phyloP scores from a whole-genome alignment of 2,113 vertebrate species.

The Garra rufa region DNA sequence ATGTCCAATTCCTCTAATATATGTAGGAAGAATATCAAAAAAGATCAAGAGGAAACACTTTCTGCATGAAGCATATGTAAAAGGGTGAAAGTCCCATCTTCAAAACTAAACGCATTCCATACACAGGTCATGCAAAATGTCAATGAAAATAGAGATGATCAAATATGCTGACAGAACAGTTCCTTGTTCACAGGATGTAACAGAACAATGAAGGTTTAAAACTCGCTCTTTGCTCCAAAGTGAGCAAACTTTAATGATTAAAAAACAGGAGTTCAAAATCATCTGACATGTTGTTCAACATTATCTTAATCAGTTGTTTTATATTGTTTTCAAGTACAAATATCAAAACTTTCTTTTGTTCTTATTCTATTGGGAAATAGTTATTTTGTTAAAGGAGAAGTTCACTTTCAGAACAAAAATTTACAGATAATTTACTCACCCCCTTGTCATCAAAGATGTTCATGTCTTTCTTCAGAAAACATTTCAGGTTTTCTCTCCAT shows the following conservation, averaged over 20 bases:
- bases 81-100: neutral
- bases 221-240: neutral
- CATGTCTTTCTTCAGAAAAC: neutral
- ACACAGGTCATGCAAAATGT: neutral
- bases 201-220: constrained; percentile 26
- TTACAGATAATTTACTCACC: no score
- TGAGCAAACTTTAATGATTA: constrained; percentile 5
- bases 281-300: neutral
- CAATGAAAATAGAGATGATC: neutral
- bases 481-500: no score
- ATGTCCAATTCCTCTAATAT: neutral
- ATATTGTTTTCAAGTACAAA: neutral
- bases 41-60: neutral
- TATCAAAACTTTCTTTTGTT: neutral
- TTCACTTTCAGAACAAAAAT: no score
- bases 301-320: neutral
- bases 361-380: no score
- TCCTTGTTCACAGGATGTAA: constrained; percentile 10
- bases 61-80: neutral
- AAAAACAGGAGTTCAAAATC: constrained; percentile 3
- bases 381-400: no score
- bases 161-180: constrained; percentile 16
- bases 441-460: no score
- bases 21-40: neutral
- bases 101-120: constrained; percentile 5